Conservation (phyloP, 2,113 vertebrate species). For the Lathamus discolor region DNA sequence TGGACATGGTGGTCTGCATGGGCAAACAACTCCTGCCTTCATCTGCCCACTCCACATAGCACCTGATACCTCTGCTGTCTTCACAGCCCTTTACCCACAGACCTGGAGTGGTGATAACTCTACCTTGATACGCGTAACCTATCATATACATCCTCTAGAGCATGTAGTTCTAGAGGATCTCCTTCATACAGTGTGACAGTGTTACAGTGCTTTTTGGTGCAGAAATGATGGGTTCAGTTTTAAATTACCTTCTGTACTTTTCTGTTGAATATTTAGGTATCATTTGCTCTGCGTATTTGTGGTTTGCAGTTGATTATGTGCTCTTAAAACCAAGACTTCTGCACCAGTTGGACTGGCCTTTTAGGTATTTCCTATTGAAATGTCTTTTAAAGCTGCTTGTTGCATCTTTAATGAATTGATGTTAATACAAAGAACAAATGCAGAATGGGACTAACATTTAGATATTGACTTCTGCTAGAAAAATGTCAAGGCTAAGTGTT, state of each 20-base stretch:
- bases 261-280: fast-evolving
- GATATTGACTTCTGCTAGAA: not conserved
- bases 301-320: not conserved
- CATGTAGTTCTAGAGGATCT: not conserved
- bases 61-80: not conserved
- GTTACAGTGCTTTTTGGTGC: not conserved
- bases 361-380: not conserved
- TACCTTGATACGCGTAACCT: not conserved
- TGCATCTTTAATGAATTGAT: not conserved
- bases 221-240: not conserved
- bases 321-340: not conserved
- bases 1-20: fast-evolving
- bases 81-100: not conserved
- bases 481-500: not conserved
- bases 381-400: not conserved
- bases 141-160: not conserved
- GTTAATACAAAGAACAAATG: not conserved
- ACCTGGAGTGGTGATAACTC: not conserved
- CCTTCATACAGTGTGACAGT: fast-evolving
- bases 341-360: not conserved
- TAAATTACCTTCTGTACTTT: not conserved
- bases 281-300: not conserved
- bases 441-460: not conserved
- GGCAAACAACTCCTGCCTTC: not conserved
- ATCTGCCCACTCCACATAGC: not conserved